Evolutionary conservation across 2,888 invertebrate species (phyloP).

Genomic region (Acleris cristana): DNA sequence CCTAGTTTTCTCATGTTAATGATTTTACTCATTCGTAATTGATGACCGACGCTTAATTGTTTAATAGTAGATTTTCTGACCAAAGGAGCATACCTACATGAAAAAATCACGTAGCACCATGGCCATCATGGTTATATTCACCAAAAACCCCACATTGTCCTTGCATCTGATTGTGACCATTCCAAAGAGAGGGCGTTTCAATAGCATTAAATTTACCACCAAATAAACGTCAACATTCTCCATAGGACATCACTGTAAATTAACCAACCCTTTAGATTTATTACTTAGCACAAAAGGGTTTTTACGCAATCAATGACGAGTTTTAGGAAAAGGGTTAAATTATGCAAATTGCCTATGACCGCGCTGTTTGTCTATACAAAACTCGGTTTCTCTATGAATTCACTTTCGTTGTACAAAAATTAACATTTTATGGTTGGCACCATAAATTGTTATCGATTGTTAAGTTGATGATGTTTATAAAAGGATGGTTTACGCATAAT

Average conservation of each 20-base stretch:
- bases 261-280: constrained; percentile 34
- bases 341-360: constrained; percentile 49
- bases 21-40: too few relatives aligned
- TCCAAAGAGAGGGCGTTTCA: too few relatives aligned
- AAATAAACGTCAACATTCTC: constrained; percentile 19
- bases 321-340: constrained; percentile 44
- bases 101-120: too few relatives aligned
- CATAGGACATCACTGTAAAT: constrained; percentile 25
- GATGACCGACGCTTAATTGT: too few relatives aligned
- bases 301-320: constrained; percentile 33
- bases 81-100: too few relatives aligned
- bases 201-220: not conserved
- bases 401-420: constrained; percentile 21
- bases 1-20: too few relatives aligned
- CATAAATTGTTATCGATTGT: constrained; percentile 16
- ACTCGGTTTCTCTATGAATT: constrained; percentile 19
- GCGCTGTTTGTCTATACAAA: constrained; percentile 34
- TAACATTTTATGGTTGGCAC: constrained; percentile 19
- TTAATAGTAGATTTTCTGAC: too few relatives aligned
- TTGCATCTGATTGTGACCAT: too few relatives aligned
- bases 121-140: too few relatives aligned
- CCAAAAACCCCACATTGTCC: too few relatives aligned
- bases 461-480: constrained; percentile 8
- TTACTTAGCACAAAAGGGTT: constrained; percentile 45
- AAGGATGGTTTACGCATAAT: constrained; percentile 9